Evolutionary conservation across 2,888 invertebrate species (phyloP), one percentile per base, ranked within the genome.

Genomic region (Alcis repandata): DNA sequence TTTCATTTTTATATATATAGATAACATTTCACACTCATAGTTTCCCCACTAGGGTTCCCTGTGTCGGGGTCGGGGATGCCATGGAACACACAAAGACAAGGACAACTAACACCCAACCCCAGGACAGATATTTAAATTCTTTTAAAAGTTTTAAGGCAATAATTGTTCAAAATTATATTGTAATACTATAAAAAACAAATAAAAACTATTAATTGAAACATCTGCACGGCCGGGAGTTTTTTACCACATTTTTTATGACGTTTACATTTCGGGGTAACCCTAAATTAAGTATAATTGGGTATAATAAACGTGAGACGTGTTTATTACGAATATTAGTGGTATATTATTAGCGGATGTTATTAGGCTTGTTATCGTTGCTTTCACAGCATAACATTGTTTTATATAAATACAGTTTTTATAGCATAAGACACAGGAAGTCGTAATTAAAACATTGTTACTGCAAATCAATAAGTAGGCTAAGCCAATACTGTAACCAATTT

Each of bases 311-410:
- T 56, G 73, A 27, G 69, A 72, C 73, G 68, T 74, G 72, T 70
- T 78, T 78, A 71, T 68, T 61, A 46, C 60, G 41, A 66, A 60
- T 64, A 67, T 72, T 66, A 33, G 51, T 27, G 27, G 27, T 36
- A 70, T 60, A 68, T 69, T 71, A 72, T 70, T 56, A 75, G 67
- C 70, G 70, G 77, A 75, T 71, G 71, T 69, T 67, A 72, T 71
- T 57, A 56, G 41, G 63, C 67, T 58, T 67, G 68, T 64, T 65
- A 66, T 59, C 68, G 61, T 67, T 66, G 63, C 76, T 79, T 79
- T 79, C 76, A 78, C 77, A 79, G 77, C 70, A 72, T 52, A 69
- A 76, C 77, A 78, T 73, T 78, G 74, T 75, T 76, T 71, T 83
- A 79, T 82, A 78, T 72, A 82, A 82, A 81, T 70, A 78, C 65